These are phyloP conservation scores for Syritta pipiens DNA, from an alignment of 2,888 invertebrate species.

Conservation along the genomic window DNA sequence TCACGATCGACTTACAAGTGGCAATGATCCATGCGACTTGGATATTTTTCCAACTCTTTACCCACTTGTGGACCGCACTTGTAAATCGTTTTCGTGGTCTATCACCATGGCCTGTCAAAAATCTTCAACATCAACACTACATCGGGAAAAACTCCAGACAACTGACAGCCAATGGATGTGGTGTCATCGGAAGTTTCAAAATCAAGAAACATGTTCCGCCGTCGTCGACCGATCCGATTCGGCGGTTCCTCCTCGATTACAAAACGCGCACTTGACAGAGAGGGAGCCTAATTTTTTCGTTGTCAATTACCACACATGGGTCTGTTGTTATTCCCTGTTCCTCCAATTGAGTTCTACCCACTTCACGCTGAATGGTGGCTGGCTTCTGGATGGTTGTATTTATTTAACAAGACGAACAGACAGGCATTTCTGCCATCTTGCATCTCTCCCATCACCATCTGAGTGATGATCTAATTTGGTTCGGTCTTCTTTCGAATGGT, in stretches of 20 bases:
- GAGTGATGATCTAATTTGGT: conserved; percentile 67
- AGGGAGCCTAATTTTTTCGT: conserved; percentile 32
- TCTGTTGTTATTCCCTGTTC: conserved; percentile 48
- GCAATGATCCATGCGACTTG: conserved; percentile 49
- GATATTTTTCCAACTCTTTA: conserved; percentile 56
- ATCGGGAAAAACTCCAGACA: conserved; percentile 33
- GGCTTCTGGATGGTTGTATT: conserved; percentile 28
- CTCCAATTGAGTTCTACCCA: conserved; percentile 73
- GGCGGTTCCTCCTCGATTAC: conserved; percentile 22
- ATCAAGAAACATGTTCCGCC: conserved; percentile 25
- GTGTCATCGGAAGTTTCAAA: conserved; percentile 51
- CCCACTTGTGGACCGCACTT: conserved; percentile 53
- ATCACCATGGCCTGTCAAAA: conserved; percentile 53
- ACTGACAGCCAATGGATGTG: conserved; percentile 64
- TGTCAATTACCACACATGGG: conserved; percentile 68
- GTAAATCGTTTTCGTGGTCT: conserved; percentile 40
- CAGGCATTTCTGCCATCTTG: too few species aligned
- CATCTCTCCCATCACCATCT: conserved; percentile 60
- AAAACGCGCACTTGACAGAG: conserved; percentile 19
- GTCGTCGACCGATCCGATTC: conserved; percentile 1
- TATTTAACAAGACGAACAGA: conserved; percentile 59
- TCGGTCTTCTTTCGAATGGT: conserved; percentile 19
- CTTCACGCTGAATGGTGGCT: conserved; percentile 36
- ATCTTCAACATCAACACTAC: conserved; percentile 49
- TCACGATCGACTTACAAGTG: conserved; percentile 43